Evolutionary conservation across 2,888 invertebrate genomes (phyloP).

Genomic region (Diogma glabrata): DNA sequence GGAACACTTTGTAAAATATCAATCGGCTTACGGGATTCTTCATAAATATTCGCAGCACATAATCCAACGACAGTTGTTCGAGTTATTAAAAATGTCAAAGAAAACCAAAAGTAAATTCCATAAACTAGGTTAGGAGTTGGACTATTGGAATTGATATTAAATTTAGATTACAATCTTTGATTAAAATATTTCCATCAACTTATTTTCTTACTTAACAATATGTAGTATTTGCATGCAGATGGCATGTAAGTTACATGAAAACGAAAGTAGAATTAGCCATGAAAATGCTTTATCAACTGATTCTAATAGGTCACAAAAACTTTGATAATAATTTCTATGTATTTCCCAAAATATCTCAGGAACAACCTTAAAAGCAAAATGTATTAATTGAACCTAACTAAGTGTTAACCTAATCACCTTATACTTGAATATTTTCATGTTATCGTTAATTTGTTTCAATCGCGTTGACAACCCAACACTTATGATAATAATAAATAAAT

Average conservation of each 20-base stretch:
- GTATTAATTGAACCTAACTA: neutral
- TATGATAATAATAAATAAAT: constrained; percentile 51
- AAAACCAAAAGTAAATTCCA: constrained; percentile 39
- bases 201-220: constrained; percentile 47
- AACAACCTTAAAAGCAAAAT: constrained; percentile 37
- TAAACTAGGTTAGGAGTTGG: constrained; percentile 31
- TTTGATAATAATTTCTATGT: constrained; percentile 49
- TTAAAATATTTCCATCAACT: too few relatives aligned
- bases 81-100: constrained; percentile 37
- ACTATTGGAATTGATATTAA: too few relatives aligned
- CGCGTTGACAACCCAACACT: constrained; percentile 49
- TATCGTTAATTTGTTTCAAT: constrained; percentile 44
- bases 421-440: constrained; percentile 16
- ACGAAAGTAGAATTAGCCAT: constrained; percentile 48
- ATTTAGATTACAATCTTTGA: too few relatives aligned
- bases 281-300: constrained; percentile 46
- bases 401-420: constrained; percentile 17
- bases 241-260: constrained; percentile 54
- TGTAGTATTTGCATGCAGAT: constrained; percentile 57
- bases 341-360: constrained; percentile 51
- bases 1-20: constrained; percentile 38
- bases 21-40: constrained; percentile 38
- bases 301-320: constrained; percentile 44
- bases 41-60: constrained; percentile 38
- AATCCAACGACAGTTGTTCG: constrained; percentile 38